Evolutionary conservation across 2,113 vertebrate species (phyloP), one percentile per base, ranked within the genome.

Genomic region (Triplophysa tibetana): DNA sequence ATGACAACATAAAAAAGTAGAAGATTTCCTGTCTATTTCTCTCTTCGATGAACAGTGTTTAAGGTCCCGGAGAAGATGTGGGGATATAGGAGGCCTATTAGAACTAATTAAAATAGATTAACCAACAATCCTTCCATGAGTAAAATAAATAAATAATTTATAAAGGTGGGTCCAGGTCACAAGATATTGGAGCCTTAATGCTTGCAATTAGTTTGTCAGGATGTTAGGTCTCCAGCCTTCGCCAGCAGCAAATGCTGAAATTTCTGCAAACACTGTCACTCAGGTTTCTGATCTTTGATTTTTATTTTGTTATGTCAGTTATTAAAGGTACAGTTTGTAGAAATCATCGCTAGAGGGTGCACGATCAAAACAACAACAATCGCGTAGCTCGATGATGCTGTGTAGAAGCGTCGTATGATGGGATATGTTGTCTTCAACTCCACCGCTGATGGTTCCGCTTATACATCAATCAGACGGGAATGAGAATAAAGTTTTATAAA

Each of bases 1-100:
- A 92, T 33, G 29, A 33, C 86, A 75, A 90, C 90, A 93, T 89
- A 91, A 93, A 94, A 94, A 93, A 11, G 0, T 0, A 6, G 92
- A 91, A 91, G 89, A 86, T 91, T 92, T 93, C 77, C 52, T 84
- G 52, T 82, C 21, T 73, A 56, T 72, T 17, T 43, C 3, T 77
- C 26, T 67, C 64, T 61, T 78, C 24, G 67, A 43, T 69, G 69
- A 75, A 38, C 80, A 61, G 6, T 70, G 48, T 76, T 38, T 26
- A 73, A 79, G 70, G 69, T 78, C 60, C 2, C 8, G 52, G 61
- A 83, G 64, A 84, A 65, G 50, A 50, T 67, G 21, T 14, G 76
- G 74, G 68, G 45, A 83, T 61, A 72, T 75, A 80, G 72, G n/a
- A 81, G 81, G 79, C 82, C 74, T 88, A 79, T 90, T 84, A 81